Conservation (phyloP, 2,797 vertebrate species). For the Poecilia wingei region DNA sequence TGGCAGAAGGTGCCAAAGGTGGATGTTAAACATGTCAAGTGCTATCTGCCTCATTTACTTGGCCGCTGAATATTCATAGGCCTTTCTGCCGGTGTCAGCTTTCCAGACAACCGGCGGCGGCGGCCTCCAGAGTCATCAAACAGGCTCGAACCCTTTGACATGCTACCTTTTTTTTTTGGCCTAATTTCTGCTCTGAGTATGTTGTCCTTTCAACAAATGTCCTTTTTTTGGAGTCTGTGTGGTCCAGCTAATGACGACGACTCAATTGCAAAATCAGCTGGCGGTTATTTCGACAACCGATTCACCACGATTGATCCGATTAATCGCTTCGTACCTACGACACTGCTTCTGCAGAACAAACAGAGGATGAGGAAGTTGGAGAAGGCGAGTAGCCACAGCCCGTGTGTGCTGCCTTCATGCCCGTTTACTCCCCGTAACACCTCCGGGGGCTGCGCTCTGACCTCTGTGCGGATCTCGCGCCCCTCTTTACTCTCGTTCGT, state of each 20-base stretch:
- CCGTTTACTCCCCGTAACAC: slow-evolving; percentile 69
- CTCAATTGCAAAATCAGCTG: no score
- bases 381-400: slow-evolving; percentile 43
- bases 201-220: no score
- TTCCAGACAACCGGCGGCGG: slow-evolving; percentile 41
- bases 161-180: neutral
- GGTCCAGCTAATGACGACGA: no score
- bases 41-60: slow-evolving; percentile 75
- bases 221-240: no score
- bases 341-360: slow-evolving; percentile 16
- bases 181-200: no score
- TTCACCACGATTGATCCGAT: no score
- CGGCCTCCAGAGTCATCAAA: slow-evolving; percentile 39
- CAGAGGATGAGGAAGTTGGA: slow-evolving; percentile 14
- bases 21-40: slow-evolving; percentile 76
- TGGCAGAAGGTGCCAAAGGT: slow-evolving; percentile 70
- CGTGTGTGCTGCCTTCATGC: slow-evolving; percentile 66
- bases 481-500: slow-evolving; percentile 59
- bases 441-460: slow-evolving; percentile 66
- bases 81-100: slow-evolving; percentile 62
- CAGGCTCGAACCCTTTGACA: slow-evolving; percentile 26
- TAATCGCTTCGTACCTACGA: no score
- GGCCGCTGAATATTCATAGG: slow-evolving; percentile 77
- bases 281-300: no score
- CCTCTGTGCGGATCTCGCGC: slow-evolving; percentile 63